phyloP scores from a whole-genome alignment of 2,888 invertebrate genomes.

The Macaria liturata region DNA sequence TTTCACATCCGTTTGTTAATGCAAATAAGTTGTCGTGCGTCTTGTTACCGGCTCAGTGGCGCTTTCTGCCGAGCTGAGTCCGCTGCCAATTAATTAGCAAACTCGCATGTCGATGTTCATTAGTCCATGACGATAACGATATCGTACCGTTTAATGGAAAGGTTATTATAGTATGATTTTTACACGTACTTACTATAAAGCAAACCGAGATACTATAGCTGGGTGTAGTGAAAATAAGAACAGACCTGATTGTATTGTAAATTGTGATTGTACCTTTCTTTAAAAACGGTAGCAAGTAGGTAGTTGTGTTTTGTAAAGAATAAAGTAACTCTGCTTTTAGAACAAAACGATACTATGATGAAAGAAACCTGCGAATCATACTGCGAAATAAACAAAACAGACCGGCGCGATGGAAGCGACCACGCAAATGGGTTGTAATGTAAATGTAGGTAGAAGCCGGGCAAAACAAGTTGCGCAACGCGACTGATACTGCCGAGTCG shows the following conservation, averaged over 20 bases:
- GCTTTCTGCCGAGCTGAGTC: constrained; percentile 9
- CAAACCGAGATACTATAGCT: too few species aligned
- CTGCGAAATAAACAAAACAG: constrained; percentile 18
- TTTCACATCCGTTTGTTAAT: constrained; percentile 34
- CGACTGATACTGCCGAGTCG: constrained; percentile 13
- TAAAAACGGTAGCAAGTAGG: too few species aligned
- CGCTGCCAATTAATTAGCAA: constrained; percentile 14
- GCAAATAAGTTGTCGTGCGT: constrained; percentile 26
- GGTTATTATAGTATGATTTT: too few species aligned
- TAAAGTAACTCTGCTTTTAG: too few species aligned
- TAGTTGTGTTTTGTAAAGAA: too few species aligned
- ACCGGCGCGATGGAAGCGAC: constrained; percentile 27
- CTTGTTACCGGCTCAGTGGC: constrained; percentile 13
- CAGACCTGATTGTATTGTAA: too few species aligned
- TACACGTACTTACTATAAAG: too few species aligned
- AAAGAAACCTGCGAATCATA: neutral
- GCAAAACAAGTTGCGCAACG: constrained; percentile 41
- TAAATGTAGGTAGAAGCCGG: constrained; percentile 22
- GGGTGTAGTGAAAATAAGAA: too few species aligned
- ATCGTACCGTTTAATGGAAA: neutral
- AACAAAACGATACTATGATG: neutral
- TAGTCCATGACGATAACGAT: constrained; percentile 5
- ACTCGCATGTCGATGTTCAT: constrained; percentile 11
- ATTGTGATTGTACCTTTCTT: too few species aligned
- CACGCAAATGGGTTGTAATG: constrained; percentile 29